A percentile compares a stretch with the other conserved stretches of the same genome.
These are phyloP conservation scores for Lethenteron camtschaticum DNA, from an alignment of 2,113 vertebrate genomes.

Conservation along the genomic window DNA sequence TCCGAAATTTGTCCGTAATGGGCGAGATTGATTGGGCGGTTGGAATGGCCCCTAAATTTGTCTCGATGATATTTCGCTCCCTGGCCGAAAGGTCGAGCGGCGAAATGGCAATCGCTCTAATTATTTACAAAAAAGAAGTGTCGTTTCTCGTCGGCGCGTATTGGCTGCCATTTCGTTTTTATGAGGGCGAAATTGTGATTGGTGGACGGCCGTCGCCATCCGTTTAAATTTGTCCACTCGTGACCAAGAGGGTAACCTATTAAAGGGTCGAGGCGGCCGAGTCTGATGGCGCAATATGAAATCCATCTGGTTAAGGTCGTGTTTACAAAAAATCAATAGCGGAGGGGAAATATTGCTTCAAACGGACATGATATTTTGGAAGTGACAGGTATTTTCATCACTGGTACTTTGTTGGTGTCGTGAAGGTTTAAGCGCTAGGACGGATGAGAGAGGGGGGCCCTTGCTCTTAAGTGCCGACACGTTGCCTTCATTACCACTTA, in stretches of 20 bases:
- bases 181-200: conserved; percentile 2
- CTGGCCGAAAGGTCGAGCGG: conserved; percentile 2
- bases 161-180: conserved; percentile 1
- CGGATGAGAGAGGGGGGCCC: too few species aligned
- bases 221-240: conserved; percentile 5
- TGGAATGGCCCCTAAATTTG: not conserved
- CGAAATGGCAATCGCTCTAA: conserved; percentile 2
- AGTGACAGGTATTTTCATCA: conserved; percentile 5
- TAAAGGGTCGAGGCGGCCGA: not conserved
- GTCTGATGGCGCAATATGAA: not conserved
- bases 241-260: not conserved
- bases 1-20: conserved; percentile 5
- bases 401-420: not conserved
- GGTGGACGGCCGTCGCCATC: conserved; percentile 5
- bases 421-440: too few species aligned
- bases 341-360: conserved; percentile 3
- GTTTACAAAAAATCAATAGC: conserved; percentile 3
- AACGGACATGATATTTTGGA: conserved; percentile 1
- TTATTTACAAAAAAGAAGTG: not conserved
- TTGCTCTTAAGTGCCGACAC: too few species aligned
- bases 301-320: conserved; percentile 6
- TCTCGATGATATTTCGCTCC: conserved; percentile 5
- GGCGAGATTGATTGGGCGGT: conserved; percentile 4
- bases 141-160: not conserved
- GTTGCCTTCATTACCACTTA: too few species aligned